Conservation (phyloP, 2,113 vertebrate species). For the Dolichallabes microphthalmus region DNA sequence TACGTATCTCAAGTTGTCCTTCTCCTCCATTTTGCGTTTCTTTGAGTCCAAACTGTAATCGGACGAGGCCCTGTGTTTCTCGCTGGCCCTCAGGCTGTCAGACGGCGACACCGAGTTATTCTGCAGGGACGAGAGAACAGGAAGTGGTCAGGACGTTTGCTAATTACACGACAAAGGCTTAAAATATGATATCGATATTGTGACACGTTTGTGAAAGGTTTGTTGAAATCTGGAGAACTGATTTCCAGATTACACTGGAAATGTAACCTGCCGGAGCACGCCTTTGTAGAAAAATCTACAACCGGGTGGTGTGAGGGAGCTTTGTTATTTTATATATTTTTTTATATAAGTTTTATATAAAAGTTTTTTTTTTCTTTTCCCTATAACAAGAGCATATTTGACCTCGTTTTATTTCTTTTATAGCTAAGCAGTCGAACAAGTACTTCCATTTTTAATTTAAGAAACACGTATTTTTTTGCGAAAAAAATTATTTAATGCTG, state of each 20-base stretch:
- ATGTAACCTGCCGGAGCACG: no score
- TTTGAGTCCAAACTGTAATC: slow-evolving; percentile 90
- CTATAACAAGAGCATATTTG: background rate
- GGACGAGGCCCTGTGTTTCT: slow-evolving; percentile 88
- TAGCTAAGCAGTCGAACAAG: background rate
- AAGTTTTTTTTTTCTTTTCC: no score
- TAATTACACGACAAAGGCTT: background rate
- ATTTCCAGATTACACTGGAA: no score
- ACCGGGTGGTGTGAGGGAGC: background rate
- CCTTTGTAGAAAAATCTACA: background rate
- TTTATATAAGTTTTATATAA: no score
- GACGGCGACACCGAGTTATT: slow-evolving; percentile 94
- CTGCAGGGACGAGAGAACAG: slow-evolving; percentile 66
- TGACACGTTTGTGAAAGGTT: background rate
- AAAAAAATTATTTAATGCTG: no score
- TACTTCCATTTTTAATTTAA: background rate
- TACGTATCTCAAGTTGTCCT: slow-evolving; percentile 95
- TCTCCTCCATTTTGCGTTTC: slow-evolving; percentile 93
- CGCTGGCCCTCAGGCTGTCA: slow-evolving; percentile 87
- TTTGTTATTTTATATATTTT: no score
- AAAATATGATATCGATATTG: background rate
- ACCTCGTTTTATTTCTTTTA: background rate
- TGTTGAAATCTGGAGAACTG: background rate
- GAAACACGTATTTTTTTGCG: background rate
- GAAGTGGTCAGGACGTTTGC: background rate